Evolutionary conservation across 1,140 invertebrate genomes (phyloP).

Genomic region (Nautilus pompilius): DNA sequence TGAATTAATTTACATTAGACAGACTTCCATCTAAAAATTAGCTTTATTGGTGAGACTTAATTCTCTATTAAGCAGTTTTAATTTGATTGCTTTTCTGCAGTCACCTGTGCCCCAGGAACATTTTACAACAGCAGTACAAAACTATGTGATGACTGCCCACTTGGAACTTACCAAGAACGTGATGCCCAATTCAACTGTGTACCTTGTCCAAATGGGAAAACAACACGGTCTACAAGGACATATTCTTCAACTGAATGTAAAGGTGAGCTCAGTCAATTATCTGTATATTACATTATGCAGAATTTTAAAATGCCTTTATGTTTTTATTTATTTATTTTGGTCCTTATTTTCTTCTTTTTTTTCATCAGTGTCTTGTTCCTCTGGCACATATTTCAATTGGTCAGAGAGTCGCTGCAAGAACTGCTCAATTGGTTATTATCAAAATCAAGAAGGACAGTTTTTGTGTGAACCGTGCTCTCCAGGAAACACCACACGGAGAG

Average conservation of each 20-base stretch:
- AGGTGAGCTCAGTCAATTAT: no score
- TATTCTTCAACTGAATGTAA: no score
- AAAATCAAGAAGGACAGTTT: slow-evolving; percentile 67
- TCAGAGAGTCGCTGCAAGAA: slow-evolving; percentile 76
- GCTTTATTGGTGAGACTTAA: no score
- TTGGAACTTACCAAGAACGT: slow-evolving; percentile 19
- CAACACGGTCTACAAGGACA: slow-evolving; percentile 15
- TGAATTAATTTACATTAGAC: no score
- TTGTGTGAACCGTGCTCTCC: slow-evolving; percentile 37
- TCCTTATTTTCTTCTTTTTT: no score
- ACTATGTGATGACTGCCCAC: slow-evolving; percentile 18
- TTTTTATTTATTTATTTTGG: no score
- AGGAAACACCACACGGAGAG: slow-evolving; percentile 25
- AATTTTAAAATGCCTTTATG: no score
- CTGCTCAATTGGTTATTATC: slow-evolving; percentile 91
- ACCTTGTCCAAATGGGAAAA: slow-evolving; percentile 13
- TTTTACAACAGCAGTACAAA: slow-evolving; percentile 7
- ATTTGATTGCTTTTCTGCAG: slow-evolving; percentile 17
- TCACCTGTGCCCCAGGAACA: slow-evolving; percentile 17
- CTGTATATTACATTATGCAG: no score
- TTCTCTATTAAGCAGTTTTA: no score
- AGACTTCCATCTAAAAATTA: no score
- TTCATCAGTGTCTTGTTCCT: slow-evolving; percentile 52
- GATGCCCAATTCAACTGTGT: slow-evolving; percentile 21
- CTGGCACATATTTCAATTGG: slow-evolving; percentile 77